Evolutionary conservation across 2,797 vertebrate species (phyloP).

Genomic region (Urosaurus nigricauda): DNA sequence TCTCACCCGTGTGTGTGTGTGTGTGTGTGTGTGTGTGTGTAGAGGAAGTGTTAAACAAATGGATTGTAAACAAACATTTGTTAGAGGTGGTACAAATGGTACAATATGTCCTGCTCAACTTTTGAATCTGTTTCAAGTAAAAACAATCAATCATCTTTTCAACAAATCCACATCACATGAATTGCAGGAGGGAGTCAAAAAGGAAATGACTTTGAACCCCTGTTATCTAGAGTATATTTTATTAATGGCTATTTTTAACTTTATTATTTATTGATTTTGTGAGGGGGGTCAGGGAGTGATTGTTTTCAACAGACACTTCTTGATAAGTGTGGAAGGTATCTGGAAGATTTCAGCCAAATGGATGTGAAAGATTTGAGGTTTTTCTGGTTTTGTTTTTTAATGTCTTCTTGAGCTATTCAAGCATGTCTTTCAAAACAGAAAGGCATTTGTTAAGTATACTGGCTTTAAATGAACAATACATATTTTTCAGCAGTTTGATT

Average conservation of each 20-base stretch:
- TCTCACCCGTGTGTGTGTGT: too few relatives aligned
- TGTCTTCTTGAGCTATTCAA: conserved; percentile 44
- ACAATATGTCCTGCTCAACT: not conserved
- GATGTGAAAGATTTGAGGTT: not conserved
- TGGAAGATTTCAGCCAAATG: not conserved
- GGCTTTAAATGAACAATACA: conserved; percentile 68
- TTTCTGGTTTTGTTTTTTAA: conserved; percentile 46
- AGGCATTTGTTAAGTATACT: conserved; percentile 65
- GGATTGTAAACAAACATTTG: not conserved
- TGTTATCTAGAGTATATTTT: conserved; percentile 8
- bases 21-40: too few relatives aligned
- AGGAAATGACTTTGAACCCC: conserved; percentile 13
- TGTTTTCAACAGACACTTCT: conserved; percentile 60
- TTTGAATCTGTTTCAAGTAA: not conserved
- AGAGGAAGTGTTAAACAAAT: not conserved
- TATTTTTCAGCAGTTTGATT: conserved; percentile 60
- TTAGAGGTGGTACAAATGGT: not conserved
- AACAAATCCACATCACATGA: not conserved
- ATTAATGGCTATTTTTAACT: not conserved
- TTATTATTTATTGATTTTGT: not conserved
- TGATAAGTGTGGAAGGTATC: conserved; percentile 34
- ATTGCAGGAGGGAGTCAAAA: not conserved
- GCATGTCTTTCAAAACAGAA: conserved; percentile 66
- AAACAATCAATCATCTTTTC: conserved; percentile 13
- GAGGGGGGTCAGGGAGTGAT: not conserved